Evolutionary conservation across 2,888 invertebrate species (phyloP).

Genomic region (Orchesellides sinensis): DNA sequence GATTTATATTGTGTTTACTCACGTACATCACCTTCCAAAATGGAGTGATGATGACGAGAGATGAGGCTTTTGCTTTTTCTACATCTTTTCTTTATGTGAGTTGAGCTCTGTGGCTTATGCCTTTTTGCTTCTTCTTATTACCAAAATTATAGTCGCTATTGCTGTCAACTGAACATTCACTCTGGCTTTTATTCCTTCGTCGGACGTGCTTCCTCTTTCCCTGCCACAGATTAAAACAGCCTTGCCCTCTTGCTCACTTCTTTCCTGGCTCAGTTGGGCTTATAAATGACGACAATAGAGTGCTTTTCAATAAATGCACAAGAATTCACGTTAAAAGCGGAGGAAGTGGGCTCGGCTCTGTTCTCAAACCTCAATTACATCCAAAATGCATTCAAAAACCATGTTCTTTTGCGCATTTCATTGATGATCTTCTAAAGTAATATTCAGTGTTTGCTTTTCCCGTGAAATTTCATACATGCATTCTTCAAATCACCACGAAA

Average conservation of each 20-base stretch:
- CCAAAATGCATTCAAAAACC: conserved; percentile 32
- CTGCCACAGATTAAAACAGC: conserved; percentile 16
- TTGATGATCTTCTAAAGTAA: conserved; percentile 38
- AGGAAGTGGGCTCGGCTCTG: conserved; percentile 13
- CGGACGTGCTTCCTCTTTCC: conserved; percentile 51
- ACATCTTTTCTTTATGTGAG: not conserved
- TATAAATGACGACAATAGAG: not conserved
- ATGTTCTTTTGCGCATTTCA: not conserved
- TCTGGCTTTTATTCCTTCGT: conserved; percentile 46
- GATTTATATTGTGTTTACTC: conserved; percentile 2
- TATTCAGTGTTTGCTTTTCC: conserved; percentile 50
- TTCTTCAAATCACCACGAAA: not conserved
- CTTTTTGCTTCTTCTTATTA: not conserved
- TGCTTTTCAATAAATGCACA: not conserved
- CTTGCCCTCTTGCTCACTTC: not conserved
- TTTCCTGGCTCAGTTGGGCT: not conserved
- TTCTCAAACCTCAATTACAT: not conserved
- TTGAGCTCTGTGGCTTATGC: not conserved
- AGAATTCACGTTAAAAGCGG: not conserved
- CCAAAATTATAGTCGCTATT: too few relatives aligned
- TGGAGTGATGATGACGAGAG: not conserved
- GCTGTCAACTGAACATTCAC: conserved; percentile 40
- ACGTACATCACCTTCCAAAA: conserved; percentile 1
- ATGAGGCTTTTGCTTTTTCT: not conserved
- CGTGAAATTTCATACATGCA: not conserved